Base-by-base conservation (phyloP, 2,797 vertebrate genomes). In the Onychomys leucogaster region DNA sequence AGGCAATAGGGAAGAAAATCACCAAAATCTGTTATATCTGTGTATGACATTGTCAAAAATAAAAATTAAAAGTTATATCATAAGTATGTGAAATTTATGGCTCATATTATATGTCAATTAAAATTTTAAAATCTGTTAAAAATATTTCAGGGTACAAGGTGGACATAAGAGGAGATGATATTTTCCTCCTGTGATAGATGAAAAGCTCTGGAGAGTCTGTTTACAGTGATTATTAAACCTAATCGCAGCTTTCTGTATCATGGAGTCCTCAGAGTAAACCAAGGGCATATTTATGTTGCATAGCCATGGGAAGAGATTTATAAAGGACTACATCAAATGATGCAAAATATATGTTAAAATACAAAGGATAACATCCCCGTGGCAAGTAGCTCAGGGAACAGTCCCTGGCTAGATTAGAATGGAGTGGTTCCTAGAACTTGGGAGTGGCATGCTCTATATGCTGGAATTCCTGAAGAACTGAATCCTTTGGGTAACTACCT, bases 41-140 rank as follows among this genome's bases (percentile, higher is more conserved):
- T 71, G 65, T 19, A 69, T 69, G 63, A 52, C 8, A 55, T 37
- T 37, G 25, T 71, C 43, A 67, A 67, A 67, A 67, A 84, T 46
- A 32, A 63, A 61, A 23, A 63, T 29, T 69, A 55, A 52, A 71
- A 57, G 27, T 41, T 29, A 29, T 11, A 81, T 37, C 29, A 52
- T 73, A 87, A 65, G 6, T 52, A 55, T 21, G 6, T 65, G 12
- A 67, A 75, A 14, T 43, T 75, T 84, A 86, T 23, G 85, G 7
- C 10, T 1, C 25, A 61, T 80, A 78, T 21, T 81, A 10, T 25
- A 57, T 43, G 2, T 32, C 63, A 87, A 29, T 49, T n/a, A 67
- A 57, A 83, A 29, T 25, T 83, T 59, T 65, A 21, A 94, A 85
- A n/a, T 13, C 34, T 84, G 19, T 80, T 59, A 69, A 94, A 94